These are phyloP conservation scores for Trissolcus basalis DNA, from an alignment of 1,140 invertebrate species.

Conservation along the genomic window DNA sequence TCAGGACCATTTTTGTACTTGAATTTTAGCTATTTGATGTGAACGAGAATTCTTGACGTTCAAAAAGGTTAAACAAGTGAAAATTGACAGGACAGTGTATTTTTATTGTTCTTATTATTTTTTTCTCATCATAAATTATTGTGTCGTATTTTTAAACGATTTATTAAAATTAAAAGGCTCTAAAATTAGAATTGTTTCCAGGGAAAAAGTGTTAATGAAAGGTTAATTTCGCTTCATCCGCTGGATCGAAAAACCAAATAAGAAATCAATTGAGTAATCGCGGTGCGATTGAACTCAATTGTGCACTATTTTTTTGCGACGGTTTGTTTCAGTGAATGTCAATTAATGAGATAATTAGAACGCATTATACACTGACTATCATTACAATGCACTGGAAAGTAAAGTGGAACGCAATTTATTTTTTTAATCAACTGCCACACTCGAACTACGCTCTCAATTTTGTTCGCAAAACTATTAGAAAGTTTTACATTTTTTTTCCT, in stretches of 20 bases:
- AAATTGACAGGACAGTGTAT: constrained; percentile 14
- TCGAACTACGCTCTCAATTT: too few relatives aligned
- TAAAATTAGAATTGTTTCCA: too few relatives aligned
- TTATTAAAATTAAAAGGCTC: too few relatives aligned
- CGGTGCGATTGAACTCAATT: neutral
- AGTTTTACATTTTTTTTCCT: too few relatives aligned
- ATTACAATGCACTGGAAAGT: neutral
- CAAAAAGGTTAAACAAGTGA: constrained; percentile 29
- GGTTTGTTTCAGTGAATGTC: neutral
- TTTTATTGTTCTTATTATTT: too few relatives aligned
- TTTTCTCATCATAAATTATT: too few relatives aligned
- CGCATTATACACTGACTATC: neutral
- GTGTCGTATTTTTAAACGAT: too few relatives aligned
- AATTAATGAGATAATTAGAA: constrained; percentile 1
- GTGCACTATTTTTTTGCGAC: neutral
- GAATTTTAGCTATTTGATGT: constrained; percentile 51
- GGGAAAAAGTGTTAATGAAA: constrained; percentile 1
- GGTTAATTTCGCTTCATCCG: neutral
- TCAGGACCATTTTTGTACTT: constrained; percentile 45
- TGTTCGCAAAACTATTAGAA: too few relatives aligned
- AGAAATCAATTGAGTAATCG: constrained; percentile 1
- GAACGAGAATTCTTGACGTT: neutral
- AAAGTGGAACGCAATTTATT: too few relatives aligned
- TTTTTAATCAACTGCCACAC: too few relatives aligned
- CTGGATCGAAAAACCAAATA: neutral